Evolutionary conservation across 2,113 vertebrate species (phyloP), one percentile per base, ranked within the genome.

Genomic region (Daubentonia madagascariensis): DNA sequence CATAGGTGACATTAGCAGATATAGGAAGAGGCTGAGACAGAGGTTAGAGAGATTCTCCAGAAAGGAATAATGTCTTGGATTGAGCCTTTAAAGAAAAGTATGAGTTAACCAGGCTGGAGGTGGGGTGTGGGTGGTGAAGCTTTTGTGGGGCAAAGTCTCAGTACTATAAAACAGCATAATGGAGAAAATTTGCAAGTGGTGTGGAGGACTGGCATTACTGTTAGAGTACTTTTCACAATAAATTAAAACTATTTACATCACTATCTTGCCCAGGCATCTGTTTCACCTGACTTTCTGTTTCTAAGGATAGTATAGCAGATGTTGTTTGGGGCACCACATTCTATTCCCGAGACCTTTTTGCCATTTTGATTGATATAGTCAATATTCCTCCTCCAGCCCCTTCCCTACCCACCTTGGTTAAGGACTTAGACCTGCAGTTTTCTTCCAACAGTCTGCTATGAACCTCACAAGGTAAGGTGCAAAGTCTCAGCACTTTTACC

Each of bases 331-430:
- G 2, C 35, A 12, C 35, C 40, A 90, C 57, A 35, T 23, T 59
- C 16, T 68, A 3, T 35, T 70, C 37, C 3, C 40, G 14, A 73
- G 35, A 37, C 9, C 6, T 13, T 96, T 50, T 14, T n/a, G 30
- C 17, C 8, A 0, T 87, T 76, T 87, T 50, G 14, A 45, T 70
- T 63, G 32, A 22, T 65, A 30, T 8, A 18, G 6, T 89, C 45
- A 84, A 6, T 86, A 35, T 4, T 2, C 9, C 0, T 1, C 0
- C 3, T 1, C 35, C 23, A 83, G 65, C 25, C 1, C 14, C 5
- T 32, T 30, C 28, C 8, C 4, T 4, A 61, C 8, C 22, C 20
- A 23, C 61, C 30, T 57, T 22, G 12, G 17, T 45, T 86, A 43
- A 50, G 30, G 5, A 3, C 52, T 89, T 45, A 32, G 0, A 59